phyloP scores from a whole-genome alignment of 2,797 vertebrate genomes.

The Notoglanidium macrostoma region DNA sequence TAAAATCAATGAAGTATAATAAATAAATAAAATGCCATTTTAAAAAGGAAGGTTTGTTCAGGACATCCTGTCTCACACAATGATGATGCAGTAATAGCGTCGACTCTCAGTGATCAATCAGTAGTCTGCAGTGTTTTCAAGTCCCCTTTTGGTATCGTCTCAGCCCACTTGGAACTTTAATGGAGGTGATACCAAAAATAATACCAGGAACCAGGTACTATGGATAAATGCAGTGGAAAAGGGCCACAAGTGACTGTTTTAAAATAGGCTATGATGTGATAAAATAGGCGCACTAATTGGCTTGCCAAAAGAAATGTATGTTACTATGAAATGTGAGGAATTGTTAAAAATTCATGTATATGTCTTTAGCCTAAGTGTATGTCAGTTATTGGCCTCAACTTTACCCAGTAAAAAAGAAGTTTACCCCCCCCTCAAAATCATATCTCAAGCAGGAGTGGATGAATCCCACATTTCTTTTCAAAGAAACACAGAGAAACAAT shows the following conservation, averaged over 20 bases:
- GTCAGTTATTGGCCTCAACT: neutral
- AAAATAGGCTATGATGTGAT: neutral
- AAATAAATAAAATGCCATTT: too few species aligned
- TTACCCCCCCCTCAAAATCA: neutral
- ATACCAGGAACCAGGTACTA: too few species aligned
- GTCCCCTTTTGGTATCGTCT: too few species aligned
- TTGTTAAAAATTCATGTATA: neutral
- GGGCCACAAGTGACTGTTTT: neutral
- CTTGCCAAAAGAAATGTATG: neutral
- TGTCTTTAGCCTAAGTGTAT: neutral
- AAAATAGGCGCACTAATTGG: neutral
- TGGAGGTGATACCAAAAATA: too few species aligned
- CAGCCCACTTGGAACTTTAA: too few species aligned
- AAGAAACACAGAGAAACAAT: neutral
- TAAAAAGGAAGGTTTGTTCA: too few species aligned
- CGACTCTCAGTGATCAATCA: too few species aligned
- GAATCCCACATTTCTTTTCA: neutral
- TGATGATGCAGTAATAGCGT: too few species aligned
- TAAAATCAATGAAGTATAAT: too few species aligned
- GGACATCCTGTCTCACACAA: too few species aligned
- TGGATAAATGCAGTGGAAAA: too few species aligned
- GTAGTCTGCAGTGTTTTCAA: too few species aligned
- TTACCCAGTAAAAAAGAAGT: neutral
- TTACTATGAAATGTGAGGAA: neutral
- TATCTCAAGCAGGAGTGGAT: neutral